Evolutionary conservation across 2,888 invertebrate genomes (phyloP), one percentile per base, ranked within the genome.

Genomic region (Lamproptera curius): DNA sequence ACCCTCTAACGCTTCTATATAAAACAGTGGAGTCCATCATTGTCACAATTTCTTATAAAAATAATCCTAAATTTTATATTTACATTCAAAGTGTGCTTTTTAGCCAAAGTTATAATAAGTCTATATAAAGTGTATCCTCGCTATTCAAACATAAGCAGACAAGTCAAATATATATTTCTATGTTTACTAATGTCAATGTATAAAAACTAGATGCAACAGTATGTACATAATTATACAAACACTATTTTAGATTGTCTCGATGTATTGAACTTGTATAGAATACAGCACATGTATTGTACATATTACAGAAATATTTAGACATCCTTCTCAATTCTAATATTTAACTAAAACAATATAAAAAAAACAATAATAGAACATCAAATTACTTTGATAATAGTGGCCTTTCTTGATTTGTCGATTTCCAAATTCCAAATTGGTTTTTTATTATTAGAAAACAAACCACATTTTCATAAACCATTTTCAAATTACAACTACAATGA

Each of bases 211-310:
- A 65, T 67, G 64, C 59, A 52, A 63, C 67, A 65, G 63, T 83
- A 79, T 79, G 76, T 76, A 79, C 84, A 80, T 73, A 70, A 70
- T 70, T 76, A 83, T 75, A 83, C 67, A 73, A 54, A 67, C 56
- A 59, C 68, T 73, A 71, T 66, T 71, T 60, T 66, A 57, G 70
- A 68, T 67, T 68, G 59, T 41, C 62, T 58, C 59, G 56, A 47
- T 61, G 61, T 59, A 58, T 65, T 53, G 54, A 52, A 52, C 51
- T 51, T 49, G 53, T 53, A 52, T 46, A 53, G 43, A 52, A 57
- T 59, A 56, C 51, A 58, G 55, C 51, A 48, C 50, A 51, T 55
- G 34, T 41, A 57, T 56, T 57, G 52, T 55, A 58, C 59, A 54
- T 54, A 53, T 61, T 58, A 57, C 54, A 54, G 50, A 61, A 57